Base-by-base conservation (phyloP, 2,797 vertebrate species). In the Acipenser transmontanus region DNA sequence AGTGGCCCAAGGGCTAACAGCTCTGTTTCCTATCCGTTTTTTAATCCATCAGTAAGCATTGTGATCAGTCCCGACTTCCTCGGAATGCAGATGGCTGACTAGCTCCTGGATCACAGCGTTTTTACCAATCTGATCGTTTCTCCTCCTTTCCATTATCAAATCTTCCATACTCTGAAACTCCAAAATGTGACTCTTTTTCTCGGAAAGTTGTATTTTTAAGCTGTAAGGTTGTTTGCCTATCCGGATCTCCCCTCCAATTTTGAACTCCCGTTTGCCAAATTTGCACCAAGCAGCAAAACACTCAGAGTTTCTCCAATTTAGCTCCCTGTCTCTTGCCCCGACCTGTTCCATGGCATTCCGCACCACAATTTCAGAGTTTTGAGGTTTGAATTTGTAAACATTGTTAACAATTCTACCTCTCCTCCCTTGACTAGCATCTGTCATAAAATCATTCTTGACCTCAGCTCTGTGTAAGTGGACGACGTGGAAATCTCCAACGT, bases 101-200 rank as follows among this genome's bases (percentile, higher is more conserved):
- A 99, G 86, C 82, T 99, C 97, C 74, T 95, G 94, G 71, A 92
- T 83, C 71, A 98, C 93, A 0, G 95, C 93, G 6, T 87, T 86
- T 71, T 85, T 92, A 8, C 97, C 97, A 0, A 98, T 95, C 85
- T 97, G 96, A 77, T 99, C 96, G 47, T 98, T 99, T 77, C 96
- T 91, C 70, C 97, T 91, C 84, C 96, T 96, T 72, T 99, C 97
- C 93, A 94, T 93, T 69, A 99, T 93, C 72, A 98, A 86, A 74
- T 99, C 97, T 85, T 99, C 97, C 76, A 99, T 82, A 79, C 97
- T 97, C 87, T 99, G 97, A 70, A 99, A 99, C 81, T 98, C 95
- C 67, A 99, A 82, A 0, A 94, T 91, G 81, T 99, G 97, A 71
- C 86, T 95, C 76, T 92, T 93, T 82, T 94, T 96, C 34, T 95